Base-by-base conservation (phyloP, 2,797 vertebrate genomes). In the Gymnopithys bicolor region DNA sequence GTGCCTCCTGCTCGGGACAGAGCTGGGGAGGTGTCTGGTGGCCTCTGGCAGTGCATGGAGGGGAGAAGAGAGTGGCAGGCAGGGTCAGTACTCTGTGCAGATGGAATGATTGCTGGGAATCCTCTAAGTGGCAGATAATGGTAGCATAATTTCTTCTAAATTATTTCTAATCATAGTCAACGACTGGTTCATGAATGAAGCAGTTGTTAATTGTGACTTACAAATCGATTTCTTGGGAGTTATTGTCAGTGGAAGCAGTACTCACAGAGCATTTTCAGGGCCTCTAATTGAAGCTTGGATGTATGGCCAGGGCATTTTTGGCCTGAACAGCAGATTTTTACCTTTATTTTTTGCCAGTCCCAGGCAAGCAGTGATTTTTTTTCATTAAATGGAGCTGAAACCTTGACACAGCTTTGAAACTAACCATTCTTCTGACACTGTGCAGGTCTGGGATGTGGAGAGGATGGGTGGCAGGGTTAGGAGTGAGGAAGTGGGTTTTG, bases 151-250 rank as follows among this genome's bases (percentile, higher is more conserved):
- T 95, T 87, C 86, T 87, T 87, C 52, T 77, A 85, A 95, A 90
- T 94, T 90, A 90, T 96, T 94, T 95, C 90, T 94, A 83, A 93
- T 93, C 78, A 87, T 39, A 92, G 94, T 59, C 70, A 91, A 76
- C 37, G 48, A 62, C 90, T 84, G 77, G 52, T 77, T 95, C 88
- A 60, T 85, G 89, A 95, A 80, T 85, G 84, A 84, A 93, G 46
- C 71, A 45, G 52, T 87, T 95, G 94, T 87, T 96, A 90, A 85
- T 89, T 92, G 81, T 87, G 89, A 94, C 90, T 92, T 79, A 70
- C 52, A 77, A 90, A 93, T 89, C 94, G 93, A 53, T 95, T 53
- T 43, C 77, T 51, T 25, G 63, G 85, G 93, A 96, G 46, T 93
- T 90, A 80, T 8, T 86, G 55, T 79, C 0, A 0, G 32, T 77